These are phyloP conservation scores for Raja brachyura DNA, from an alignment of 2,113 vertebrate genomes.

Conservation along the genomic window DNA sequence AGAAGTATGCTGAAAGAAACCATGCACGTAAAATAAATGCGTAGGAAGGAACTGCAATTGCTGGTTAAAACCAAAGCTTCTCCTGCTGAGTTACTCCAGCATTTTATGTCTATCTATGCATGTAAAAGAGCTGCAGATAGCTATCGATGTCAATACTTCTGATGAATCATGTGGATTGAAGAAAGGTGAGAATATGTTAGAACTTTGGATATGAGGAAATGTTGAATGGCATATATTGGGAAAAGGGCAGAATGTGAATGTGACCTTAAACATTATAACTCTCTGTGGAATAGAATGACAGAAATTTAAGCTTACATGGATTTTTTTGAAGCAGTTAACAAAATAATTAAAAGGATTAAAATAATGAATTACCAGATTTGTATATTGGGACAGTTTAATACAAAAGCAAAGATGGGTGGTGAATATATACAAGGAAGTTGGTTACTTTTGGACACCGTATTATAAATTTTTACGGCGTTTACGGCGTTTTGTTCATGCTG, in stretches of 20 bases:
- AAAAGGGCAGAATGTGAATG: not conserved
- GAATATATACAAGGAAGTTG: not conserved
- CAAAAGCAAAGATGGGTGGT: not conserved
- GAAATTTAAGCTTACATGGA: not conserved
- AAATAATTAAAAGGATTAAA: not conserved
- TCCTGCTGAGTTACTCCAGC: too few relatives aligned
- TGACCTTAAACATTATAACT: not conserved
- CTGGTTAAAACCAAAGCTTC: too few relatives aligned
- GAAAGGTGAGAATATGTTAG: not conserved
- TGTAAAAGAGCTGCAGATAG: not conserved
- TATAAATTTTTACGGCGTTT: too few relatives aligned
- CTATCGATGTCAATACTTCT: not conserved
- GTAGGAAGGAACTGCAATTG: too few relatives aligned
- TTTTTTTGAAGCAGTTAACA: not conserved
- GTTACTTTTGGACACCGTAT: not conserved
- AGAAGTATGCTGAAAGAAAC: not conserved
- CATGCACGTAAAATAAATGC: not conserved
- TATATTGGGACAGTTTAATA: not conserved
- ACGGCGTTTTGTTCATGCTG: too few relatives aligned
- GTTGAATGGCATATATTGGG: not conserved
- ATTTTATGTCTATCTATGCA: not conserved
- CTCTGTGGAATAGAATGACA: not conserved
- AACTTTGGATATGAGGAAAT: not conserved
- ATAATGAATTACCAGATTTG: not conserved
- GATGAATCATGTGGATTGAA: not conserved